Evolutionary conservation across 92 coral and sea anemone species (phyloP).

Genomic region (Anthopleura xanthogrammica): DNA sequence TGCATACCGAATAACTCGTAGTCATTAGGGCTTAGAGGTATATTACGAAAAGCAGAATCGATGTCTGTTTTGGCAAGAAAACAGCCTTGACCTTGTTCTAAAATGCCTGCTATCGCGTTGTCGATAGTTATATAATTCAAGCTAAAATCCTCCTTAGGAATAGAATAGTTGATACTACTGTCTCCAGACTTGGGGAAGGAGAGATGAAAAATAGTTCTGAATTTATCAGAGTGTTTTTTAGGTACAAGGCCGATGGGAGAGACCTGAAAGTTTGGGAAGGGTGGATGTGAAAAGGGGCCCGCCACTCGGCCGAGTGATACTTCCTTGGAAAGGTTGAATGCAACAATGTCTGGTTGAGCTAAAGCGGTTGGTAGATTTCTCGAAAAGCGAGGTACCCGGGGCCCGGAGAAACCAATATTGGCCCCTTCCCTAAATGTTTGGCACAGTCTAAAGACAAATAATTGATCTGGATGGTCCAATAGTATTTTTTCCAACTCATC

Average conservation of each 20-base stretch:
- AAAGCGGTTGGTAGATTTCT: slow-evolving; percentile 41
- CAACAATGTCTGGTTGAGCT: slow-evolving; percentile 36
- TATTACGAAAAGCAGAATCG: no score
- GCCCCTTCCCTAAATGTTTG: slow-evolving; percentile 14
- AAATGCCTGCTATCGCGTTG: no score
- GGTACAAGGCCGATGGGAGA: slow-evolving; percentile 70
- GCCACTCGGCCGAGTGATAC: slow-evolving; percentile 57
- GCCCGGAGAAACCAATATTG: slow-evolving; percentile 28
- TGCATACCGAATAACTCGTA: no score
- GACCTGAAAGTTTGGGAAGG: slow-evolving; percentile 57
- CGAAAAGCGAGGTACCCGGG: slow-evolving; percentile 14
- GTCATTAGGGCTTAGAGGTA: no score
- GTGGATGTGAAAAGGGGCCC: slow-evolving; percentile 54
- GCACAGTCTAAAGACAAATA: slow-evolving; percentile 9
- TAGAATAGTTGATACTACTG: slow-evolving; percentile 54
- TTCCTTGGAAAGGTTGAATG: slow-evolving; percentile 31
- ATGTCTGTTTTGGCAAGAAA: no score
- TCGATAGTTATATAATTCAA: no score
- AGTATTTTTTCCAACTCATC: slow-evolving; percentile 16
- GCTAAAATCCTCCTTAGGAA: no score
- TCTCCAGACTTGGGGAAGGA: slow-evolving; percentile 58
- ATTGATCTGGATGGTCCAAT: slow-evolving; percentile 12
- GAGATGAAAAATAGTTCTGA: slow-evolving; percentile 55
- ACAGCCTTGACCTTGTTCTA: no score
- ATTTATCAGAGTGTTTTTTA: slow-evolving; percentile 58